Conservation (phyloP, 2,797 vertebrate genomes). For the Picus viridis region DNA sequence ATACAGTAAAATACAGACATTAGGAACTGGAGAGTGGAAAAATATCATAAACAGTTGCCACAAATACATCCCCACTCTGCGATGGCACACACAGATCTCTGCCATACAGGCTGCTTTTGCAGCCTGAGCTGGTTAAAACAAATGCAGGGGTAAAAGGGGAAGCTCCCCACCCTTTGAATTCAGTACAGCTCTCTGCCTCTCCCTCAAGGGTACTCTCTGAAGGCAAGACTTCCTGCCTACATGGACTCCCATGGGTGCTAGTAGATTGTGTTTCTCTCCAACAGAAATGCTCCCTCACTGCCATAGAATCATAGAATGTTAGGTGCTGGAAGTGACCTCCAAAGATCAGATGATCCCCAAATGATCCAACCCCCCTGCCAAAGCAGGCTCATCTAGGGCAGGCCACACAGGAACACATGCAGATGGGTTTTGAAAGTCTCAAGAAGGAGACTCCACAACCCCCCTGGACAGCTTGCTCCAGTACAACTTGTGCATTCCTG, state of each 20-base stretch:
- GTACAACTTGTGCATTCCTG: background rate
- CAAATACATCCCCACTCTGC: background rate
- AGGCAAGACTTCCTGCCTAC: background rate
- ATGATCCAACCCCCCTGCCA: too few species aligned
- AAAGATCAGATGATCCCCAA: too few species aligned
- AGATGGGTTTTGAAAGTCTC: too few species aligned
- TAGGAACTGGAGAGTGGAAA: background rate
- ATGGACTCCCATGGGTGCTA: background rate
- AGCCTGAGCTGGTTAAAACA: background rate
- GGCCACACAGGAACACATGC: too few species aligned
- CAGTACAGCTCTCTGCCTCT: background rate
- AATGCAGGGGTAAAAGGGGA: background rate
- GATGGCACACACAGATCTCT: background rate
- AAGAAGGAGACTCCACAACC: too few species aligned
- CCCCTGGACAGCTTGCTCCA: too few species aligned
- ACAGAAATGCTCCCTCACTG: background rate
- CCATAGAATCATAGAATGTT: too few species aligned
- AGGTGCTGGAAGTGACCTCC: too few species aligned
- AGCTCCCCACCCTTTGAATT: background rate
- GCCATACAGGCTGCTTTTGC: background rate
- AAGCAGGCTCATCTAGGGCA: too few species aligned
- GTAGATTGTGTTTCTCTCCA: background rate
- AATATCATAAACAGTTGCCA: background rate
- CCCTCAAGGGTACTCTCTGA: background rate
- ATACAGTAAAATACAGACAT: background rate